phyloP scores from a whole-genome alignment of 2,113 vertebrate species.

The Struthio camelus region DNA sequence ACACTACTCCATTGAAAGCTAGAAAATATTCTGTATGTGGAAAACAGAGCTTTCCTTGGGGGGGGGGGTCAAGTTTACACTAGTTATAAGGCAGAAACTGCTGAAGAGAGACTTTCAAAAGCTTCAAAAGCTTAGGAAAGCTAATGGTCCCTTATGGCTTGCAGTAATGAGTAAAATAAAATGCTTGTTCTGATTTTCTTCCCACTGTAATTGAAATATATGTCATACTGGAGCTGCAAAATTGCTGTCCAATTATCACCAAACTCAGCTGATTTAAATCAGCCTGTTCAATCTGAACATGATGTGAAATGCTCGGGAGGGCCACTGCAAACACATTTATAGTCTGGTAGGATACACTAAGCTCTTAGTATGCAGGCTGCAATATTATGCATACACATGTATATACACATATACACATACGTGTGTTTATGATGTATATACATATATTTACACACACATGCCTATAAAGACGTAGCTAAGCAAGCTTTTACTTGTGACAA shows the following conservation, averaged over 20 bases:
- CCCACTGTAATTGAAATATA: conserved; percentile 7
- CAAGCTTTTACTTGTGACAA: background rate
- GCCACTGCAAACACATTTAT: conserved; percentile 9
- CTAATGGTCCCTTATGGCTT: background rate
- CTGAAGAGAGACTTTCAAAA: conserved; percentile 16
- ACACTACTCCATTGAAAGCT: background rate
- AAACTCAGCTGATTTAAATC: background rate
- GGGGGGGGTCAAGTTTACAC: background rate
- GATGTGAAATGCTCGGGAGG: background rate
- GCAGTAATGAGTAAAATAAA: conserved; percentile 22
- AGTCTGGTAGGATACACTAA: background rate
- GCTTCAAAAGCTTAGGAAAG: background rate
- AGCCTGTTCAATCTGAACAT: rapidly evolving
- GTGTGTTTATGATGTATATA: background rate
- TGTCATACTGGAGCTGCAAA: background rate
- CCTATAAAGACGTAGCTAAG: background rate
- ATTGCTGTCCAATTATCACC: background rate
- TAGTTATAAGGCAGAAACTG: background rate
- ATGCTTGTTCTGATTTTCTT: conserved; percentile 9
- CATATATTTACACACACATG: background rate
- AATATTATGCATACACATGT: background rate
- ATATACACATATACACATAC: too few relatives aligned
- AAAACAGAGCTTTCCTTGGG: background rate
- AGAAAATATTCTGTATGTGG: background rate
- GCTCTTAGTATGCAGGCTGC: background rate